Percentiles rank a stretch among this genome's conserved stretches.
Evolutionary conservation across 1,140 invertebrate genomes (phyloP).

Genomic region (Apis laboriosa): DNA sequence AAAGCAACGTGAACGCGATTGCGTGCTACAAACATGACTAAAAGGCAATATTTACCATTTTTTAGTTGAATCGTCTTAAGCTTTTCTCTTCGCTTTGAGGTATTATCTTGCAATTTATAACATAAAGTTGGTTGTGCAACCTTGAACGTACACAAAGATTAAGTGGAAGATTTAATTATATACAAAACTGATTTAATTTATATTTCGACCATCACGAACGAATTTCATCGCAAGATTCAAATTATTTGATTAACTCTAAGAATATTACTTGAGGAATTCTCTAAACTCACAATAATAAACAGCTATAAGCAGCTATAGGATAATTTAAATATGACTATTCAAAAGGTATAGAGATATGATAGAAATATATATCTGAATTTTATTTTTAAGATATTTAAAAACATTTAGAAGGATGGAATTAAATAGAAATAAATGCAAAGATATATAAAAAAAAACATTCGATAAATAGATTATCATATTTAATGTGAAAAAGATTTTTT

Average conservation of each 20-base stretch:
- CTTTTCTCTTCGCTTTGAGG: slow-evolving; percentile 7
- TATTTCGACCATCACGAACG: background rate
- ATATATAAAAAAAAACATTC: too few species aligned
- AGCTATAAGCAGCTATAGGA: too few species aligned
- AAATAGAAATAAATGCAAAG: too few species aligned
- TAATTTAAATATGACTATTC: too few species aligned
- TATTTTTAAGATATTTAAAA: too few species aligned
- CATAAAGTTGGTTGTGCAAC: slow-evolving; percentile 13
- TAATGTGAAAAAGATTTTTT: too few species aligned
- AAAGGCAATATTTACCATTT: slow-evolving; percentile 11
- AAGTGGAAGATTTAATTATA: background rate
- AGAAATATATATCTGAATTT: too few species aligned
- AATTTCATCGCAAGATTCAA: background rate
- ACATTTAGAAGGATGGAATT: too few species aligned
- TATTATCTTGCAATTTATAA: slow-evolving; percentile 25
- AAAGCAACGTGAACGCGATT: background rate
- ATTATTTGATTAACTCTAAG: background rate
- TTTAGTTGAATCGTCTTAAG: slow-evolving; percentile 8
- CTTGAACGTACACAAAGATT: slow-evolving; percentile 16
- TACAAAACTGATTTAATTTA: background rate
- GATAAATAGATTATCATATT: too few species aligned
- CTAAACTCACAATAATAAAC: too few species aligned
- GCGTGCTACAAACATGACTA: slow-evolving; percentile 13
- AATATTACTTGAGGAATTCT: too few species aligned
- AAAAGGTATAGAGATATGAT: too few species aligned